phyloP scores from a whole-genome alignment of 2,797 vertebrate species.

The Simalia tracyae region DNA sequence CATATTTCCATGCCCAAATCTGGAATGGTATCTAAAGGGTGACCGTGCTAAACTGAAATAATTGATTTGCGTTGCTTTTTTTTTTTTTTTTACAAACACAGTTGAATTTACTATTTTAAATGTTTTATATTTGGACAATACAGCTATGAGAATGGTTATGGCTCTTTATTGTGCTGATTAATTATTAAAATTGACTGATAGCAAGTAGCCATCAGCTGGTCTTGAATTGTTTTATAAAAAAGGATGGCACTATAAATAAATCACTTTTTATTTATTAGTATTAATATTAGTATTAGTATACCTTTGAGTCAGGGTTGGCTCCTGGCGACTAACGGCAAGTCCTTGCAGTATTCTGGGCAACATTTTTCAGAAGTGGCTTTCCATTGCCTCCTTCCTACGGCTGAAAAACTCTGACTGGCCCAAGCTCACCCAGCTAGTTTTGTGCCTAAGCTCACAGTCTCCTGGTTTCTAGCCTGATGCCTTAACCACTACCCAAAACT shows the following conservation, averaged over 20 bases:
- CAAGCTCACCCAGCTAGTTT: neutral
- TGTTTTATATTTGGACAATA: neutral
- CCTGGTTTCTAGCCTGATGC: too few species aligned
- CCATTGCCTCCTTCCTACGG: neutral
- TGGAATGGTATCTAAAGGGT: neutral
- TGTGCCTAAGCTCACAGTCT: too few species aligned
- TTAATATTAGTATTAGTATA: neutral
- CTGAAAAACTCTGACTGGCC: neutral
- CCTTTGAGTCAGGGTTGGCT: neutral
- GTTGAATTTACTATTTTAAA: neutral
- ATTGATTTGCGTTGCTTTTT: neutral
- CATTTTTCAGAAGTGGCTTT: neutral
- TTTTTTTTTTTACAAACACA: neutral
- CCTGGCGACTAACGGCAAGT: neutral
- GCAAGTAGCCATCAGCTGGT: neutral
- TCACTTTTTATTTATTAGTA: too few species aligned
- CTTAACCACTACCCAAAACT: too few species aligned
- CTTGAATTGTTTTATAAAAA: neutral
- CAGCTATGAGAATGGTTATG: neutral
- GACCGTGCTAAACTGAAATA: neutral
- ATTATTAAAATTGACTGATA: neutral
- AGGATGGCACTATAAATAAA: neutral
- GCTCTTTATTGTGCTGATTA: neutral
- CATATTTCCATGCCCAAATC: neutral
- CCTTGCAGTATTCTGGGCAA: neutral